Percentiles rank a stretch among this genome's conserved stretches.
phyloP scores from a whole-genome alignment of 37 sponge, comb jelly and placozoan genomes.

The Eunapius fragilis region DNA sequence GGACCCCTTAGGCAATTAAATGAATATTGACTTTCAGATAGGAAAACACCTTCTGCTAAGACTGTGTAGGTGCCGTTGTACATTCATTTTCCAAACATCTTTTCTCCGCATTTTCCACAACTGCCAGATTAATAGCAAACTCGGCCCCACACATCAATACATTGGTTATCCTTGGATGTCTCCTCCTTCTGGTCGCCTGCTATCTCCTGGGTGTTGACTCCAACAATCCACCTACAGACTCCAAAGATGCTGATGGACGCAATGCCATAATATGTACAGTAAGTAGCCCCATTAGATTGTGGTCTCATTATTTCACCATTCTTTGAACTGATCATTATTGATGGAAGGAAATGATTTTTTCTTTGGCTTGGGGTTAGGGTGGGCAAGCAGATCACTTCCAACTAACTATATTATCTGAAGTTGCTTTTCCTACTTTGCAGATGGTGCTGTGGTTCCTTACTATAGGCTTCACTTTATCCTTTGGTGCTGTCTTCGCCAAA shows the following conservation, averaged over 20 bases:
- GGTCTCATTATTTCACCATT: background rate
- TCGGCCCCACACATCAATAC: conserved; percentile 43
- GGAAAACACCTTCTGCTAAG: too few relatives aligned
- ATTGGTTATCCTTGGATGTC: conserved; percentile 23
- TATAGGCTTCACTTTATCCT: conserved; percentile 54
- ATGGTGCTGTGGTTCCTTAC: conserved; percentile 35
- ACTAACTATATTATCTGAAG: background rate
- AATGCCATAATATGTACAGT: conserved; percentile 12
- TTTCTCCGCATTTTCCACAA: background rate
- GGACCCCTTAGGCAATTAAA: too few relatives aligned
- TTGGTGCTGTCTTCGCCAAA: conserved; percentile 53
- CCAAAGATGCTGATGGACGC: background rate
- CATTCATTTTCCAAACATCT: background rate
- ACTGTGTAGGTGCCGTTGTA: too few relatives aligned
- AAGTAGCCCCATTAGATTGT: background rate
- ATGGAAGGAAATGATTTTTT: background rate
- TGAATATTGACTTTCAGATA: too few relatives aligned
- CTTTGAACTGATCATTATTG: background rate
- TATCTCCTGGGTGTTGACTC: conserved; percentile 19
- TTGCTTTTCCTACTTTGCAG: background rate
- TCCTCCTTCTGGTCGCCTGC: conserved; percentile 9
- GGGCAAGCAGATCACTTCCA: too few relatives aligned
- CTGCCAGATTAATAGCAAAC: conserved; percentile 18
- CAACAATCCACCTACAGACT: background rate
- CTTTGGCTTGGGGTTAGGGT: background rate